A percentile compares a stretch with the other conserved stretches of the same genome.
These are phyloP conservation scores for Uria lomvia DNA, from an alignment of 2,113 vertebrate species.

Conservation along the genomic window DNA sequence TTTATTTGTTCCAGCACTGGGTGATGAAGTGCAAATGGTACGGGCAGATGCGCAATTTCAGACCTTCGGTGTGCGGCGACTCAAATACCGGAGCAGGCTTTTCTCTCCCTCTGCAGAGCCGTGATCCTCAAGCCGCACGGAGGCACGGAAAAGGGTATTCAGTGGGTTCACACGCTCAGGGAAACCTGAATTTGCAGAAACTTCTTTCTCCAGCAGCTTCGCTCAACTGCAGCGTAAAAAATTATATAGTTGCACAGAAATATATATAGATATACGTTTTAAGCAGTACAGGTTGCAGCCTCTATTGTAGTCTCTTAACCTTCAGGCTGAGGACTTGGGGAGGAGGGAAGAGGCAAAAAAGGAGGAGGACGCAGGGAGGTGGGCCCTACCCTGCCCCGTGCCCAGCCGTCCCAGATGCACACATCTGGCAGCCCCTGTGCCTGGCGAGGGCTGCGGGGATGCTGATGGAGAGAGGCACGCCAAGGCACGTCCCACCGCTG, in stretches of 20 bases:
- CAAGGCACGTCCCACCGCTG: rapidly evolving
- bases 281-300: neutral
- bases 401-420: neutral
- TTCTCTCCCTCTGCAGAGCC: neutral
- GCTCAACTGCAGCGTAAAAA: neutral
- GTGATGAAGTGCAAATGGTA: constrained; percentile 57
- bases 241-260: neutral
- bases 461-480: neutral
- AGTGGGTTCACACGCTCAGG: neutral
- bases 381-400: neutral
- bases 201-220: neutral
- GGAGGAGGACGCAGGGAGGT: neutral
- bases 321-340: neutral
- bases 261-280: neutral
- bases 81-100: neutral
- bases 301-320: neutral
- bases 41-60: constrained; percentile 14
- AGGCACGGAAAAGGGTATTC: neutral
- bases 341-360: neutral
- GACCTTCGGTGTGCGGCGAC: neutral
- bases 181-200: neutral
- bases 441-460: rapidly evolving
- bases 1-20: constrained; percentile 46
- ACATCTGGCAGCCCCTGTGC: neutral
- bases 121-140: neutral